A percentile compares a stretch with the other conserved stretches of the same genome.
Conservation (phyloP, 1,140 invertebrate genomes). For the Galleria mellonella region DNA sequence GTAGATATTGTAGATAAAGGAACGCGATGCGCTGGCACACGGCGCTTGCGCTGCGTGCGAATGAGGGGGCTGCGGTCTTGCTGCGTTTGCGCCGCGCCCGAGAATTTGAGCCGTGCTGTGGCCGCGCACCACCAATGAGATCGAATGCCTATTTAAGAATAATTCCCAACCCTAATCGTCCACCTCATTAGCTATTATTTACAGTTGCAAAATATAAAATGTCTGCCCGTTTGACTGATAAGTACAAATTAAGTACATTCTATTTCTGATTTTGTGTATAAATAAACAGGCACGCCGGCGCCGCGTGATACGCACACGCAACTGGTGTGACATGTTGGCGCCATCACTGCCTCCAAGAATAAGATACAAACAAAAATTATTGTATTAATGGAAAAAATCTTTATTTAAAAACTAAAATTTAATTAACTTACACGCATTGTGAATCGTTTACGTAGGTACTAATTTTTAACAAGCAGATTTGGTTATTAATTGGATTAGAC, state of each 20-base stretch:
- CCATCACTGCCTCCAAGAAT: slow-evolving; percentile 27
- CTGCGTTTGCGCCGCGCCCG: slow-evolving; percentile 36
- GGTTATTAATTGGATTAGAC: no score
- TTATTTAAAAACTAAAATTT: neutral
- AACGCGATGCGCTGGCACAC: slow-evolving; percentile 33
- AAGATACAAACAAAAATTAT: slow-evolving; percentile 14
- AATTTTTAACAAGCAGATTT: neutral
- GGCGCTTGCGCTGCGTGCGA: slow-evolving; percentile 38
- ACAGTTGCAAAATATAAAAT: slow-evolving; percentile 30
- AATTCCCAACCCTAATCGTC: slow-evolving; percentile 30
- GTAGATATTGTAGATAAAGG: slow-evolving; percentile 25
- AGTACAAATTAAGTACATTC: slow-evolving; percentile 16
- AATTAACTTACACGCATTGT: neutral
- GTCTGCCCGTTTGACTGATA: slow-evolving; percentile 32
- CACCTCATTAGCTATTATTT: slow-evolving; percentile 39
- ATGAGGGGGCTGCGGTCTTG: slow-evolving; percentile 39
- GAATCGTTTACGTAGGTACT: neutral
- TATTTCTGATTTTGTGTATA: slow-evolving; percentile 28
- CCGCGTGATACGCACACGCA: slow-evolving; percentile 47
- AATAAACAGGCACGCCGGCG: slow-evolving; percentile 35
- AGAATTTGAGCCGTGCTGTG: slow-evolving; percentile 31
- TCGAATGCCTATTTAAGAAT: slow-evolving; percentile 40
- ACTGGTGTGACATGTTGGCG: slow-evolving; percentile 39
- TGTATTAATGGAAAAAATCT: slow-evolving; percentile 6
- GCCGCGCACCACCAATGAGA: slow-evolving; percentile 13